Conservation (phyloP, 2,797 vertebrate species). For the Eutrigla gurnardus region DNA sequence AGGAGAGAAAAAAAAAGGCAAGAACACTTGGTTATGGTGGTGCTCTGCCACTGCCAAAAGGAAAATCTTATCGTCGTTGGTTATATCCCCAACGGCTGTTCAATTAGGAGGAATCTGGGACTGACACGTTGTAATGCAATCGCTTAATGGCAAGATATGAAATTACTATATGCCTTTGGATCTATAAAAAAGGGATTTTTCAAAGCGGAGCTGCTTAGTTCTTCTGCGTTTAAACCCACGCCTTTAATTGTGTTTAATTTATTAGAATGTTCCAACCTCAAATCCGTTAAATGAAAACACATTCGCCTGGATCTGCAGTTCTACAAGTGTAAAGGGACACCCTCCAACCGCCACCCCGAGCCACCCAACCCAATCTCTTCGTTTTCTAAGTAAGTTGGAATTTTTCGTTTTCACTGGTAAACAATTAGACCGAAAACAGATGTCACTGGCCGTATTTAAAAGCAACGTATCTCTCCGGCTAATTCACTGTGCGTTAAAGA, state of each 20-base stretch:
- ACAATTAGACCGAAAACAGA: slow-evolving; percentile 85
- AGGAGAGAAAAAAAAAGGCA: slow-evolving; percentile 19
- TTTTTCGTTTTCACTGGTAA: slow-evolving; percentile 81
- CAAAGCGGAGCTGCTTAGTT: slow-evolving; percentile 63
- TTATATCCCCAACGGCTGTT: slow-evolving; percentile 47
- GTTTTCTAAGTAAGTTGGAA: slow-evolving; percentile 83
- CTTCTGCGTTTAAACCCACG: slow-evolving; percentile 71
- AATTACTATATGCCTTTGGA: slow-evolving; percentile 55
- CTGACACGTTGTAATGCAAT: slow-evolving; percentile 35
- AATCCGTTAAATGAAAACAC: slow-evolving; percentile 79
- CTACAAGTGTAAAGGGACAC: slow-evolving; percentile 64
- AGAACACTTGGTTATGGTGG: slow-evolving; percentile 14
- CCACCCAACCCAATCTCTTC: slow-evolving; percentile 52
- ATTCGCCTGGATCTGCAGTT: slow-evolving; percentile 74
- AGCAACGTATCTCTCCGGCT: slow-evolving; percentile 57
- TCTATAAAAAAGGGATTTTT: slow-evolving; percentile 67
- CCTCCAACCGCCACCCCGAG: slow-evolving; percentile 51
- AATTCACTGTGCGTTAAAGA: slow-evolving; percentile 43
- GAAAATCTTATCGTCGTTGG: slow-evolving; percentile 2
- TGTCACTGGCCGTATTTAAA: slow-evolving; percentile 73
- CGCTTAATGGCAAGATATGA: slow-evolving; percentile 67
- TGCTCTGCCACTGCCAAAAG: slow-evolving; percentile 29
- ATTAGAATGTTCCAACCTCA: slow-evolving; percentile 82
- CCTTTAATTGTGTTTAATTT: slow-evolving; percentile 83
- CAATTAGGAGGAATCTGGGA: slow-evolving; percentile 53